Base-by-base conservation (phyloP, 2,113 vertebrate genomes). In the Pagrus major region DNA sequence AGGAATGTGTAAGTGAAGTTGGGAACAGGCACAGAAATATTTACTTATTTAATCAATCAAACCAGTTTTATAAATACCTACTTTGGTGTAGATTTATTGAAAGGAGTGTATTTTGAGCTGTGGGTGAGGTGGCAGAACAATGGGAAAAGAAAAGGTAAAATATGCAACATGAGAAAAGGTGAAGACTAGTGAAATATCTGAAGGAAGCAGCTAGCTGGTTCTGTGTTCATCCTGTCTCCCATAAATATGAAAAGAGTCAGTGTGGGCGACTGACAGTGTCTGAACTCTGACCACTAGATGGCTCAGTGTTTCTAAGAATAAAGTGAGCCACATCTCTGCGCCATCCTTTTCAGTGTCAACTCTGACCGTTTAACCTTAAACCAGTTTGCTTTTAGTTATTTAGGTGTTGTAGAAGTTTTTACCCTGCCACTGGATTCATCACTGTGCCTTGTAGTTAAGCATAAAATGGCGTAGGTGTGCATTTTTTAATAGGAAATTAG, bases 301-400 rank as follows among this genome's bases (percentile, higher is more conserved):
- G 96, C 97, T 96, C 96, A 89, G 93, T 95, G 94, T 96, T 96
- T 96, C 95, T 93, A 95, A 74, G 16, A 54, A 29, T 52, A 25
- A 31, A 35, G 6, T 33, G 10, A 41, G 21, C 42, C 2, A 9
- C 29, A 47, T 46, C 6, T 67, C n/a, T 33, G 27, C 23, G 2
- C 6, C 37, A 20, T 44, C 67, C 23, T 35, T 20, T 21, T 2
- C 3, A 33, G 61, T 33, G 35, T 33, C 41, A n/a, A 52, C 23
- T 52, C 35, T 29, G 10, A 27, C 15, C 42, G 2, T 35, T 25
- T 8, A 37, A 60, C 14, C 44, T 54, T 33, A 9, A 51, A 1
- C 35, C 23, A 27, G 20, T 25, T 64, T 15, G 10, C n/a, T 55
- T 35, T 25, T 27, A 25, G 56, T 21, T 7, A 18, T 64, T 39